phyloP scores from a whole-genome alignment of 2,797 vertebrate genomes.

The Manis javanica region DNA sequence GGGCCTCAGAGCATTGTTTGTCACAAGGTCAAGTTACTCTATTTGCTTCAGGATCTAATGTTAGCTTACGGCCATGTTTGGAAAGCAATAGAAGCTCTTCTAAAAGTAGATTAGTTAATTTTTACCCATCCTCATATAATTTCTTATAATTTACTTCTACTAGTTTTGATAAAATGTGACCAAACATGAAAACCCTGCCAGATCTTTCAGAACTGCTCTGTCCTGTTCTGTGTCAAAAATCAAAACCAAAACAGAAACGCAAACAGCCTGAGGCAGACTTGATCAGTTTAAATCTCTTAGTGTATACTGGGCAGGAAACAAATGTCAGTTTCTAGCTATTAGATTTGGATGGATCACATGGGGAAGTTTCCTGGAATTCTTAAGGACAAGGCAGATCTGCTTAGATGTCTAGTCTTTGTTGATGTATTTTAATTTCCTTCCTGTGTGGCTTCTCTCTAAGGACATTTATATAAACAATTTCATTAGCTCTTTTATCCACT shows the following conservation, averaged over 20 bases:
- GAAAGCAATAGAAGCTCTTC: not conserved
- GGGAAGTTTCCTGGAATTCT: constrained; percentile 62
- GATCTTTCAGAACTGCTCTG: not conserved
- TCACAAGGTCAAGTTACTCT: constrained; percentile 1
- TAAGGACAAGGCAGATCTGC: not conserved
- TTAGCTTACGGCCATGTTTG: not conserved
- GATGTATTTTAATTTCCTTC: constrained; percentile 59
- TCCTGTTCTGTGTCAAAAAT: not conserved
- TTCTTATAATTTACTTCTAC: not conserved
- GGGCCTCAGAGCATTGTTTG: not conserved
- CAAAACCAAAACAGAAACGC: not conserved
- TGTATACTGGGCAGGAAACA: not conserved
- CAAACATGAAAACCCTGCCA: not conserved
- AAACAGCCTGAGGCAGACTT: not conserved
- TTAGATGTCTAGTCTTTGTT: constrained; percentile 41
- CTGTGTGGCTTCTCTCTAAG: constrained; percentile 50
- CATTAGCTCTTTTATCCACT: not conserved
- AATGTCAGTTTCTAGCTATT: not conserved
- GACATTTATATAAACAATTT: constrained; percentile 42
- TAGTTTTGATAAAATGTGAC: constrained; percentile 25
- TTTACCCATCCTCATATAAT: not conserved
- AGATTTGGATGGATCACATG: not conserved
- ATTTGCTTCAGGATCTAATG: not conserved
- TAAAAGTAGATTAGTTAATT: constrained; percentile 23
- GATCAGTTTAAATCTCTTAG: not conserved